Conservation (phyloP, 2,113 vertebrate species). For the Thomomys bottae region DNA sequence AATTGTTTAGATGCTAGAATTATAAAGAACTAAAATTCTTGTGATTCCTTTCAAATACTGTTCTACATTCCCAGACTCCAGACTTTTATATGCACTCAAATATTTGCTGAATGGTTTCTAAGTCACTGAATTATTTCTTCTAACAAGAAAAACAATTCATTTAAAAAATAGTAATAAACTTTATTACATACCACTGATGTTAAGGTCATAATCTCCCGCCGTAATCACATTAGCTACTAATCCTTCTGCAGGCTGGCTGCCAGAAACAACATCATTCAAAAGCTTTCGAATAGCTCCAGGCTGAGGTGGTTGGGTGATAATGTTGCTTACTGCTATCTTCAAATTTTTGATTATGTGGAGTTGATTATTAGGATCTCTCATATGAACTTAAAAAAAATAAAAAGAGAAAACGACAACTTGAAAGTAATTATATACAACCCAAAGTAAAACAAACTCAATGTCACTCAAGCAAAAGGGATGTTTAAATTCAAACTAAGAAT, state of each 20-base stretch:
- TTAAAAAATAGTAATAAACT: slow-evolving; percentile 56
- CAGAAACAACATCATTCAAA: slow-evolving; percentile 92
- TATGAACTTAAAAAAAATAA: slow-evolving; percentile 86
- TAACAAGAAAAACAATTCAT: slow-evolving; percentile 47
- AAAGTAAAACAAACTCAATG: slow-evolving; percentile 47
- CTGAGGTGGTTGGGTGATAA: slow-evolving; percentile 89
- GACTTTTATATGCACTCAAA: not conserved
- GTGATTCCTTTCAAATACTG: not conserved
- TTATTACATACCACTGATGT: slow-evolving; percentile 93
- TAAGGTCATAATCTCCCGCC: slow-evolving; percentile 97
- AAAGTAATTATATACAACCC: slow-evolving; percentile 57
- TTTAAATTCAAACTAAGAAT: slow-evolving; percentile 53
- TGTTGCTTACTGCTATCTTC: slow-evolving; percentile 94
- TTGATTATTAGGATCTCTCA: slow-evolving; percentile 98
- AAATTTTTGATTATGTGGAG: slow-evolving; percentile 96
- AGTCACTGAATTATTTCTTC: slow-evolving; percentile 43
- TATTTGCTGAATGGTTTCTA: not conserved
- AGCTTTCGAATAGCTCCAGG: slow-evolving; percentile 86
- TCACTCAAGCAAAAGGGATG: slow-evolving; percentile 47
- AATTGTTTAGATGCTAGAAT: slow-evolving; percentile 13
- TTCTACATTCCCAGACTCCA: not conserved
- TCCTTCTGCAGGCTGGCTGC: slow-evolving; percentile 95
- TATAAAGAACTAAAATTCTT: not conserved
- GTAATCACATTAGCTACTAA: slow-evolving; percentile 92
- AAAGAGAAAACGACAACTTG: not conserved